Evolutionary conservation across 64 coral and sea anemone species (phyloP).

Genomic region (Dendrophyllia cribrosa): DNA sequence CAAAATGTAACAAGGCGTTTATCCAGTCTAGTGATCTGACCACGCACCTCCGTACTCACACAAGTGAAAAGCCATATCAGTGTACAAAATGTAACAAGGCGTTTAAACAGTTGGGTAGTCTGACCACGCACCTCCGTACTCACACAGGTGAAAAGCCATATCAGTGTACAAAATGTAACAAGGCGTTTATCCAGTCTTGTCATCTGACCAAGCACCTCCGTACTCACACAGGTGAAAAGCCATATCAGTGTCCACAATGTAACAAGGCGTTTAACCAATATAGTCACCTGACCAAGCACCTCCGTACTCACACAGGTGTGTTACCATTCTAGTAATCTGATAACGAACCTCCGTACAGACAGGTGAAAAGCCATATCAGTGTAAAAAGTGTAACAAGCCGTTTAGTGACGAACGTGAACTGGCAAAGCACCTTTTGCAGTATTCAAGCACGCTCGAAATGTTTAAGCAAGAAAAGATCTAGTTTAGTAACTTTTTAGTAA

Average conservation of each 20-base stretch:
- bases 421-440: neutral
- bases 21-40: neutral
- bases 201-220: constrained; percentile 19
- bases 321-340: too few species aligned
- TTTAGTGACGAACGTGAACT: neutral
- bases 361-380: too few species aligned
- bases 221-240: constrained; percentile 11
- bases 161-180: constrained; percentile 26
- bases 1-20: constrained; percentile 38
- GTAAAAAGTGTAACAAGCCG: too few species aligned
- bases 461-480: too few species aligned
- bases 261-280: constrained; percentile 19
- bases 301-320: too few species aligned
- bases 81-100: constrained; percentile 44
- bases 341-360: too few species aligned
- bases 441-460: too few species aligned
- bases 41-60: constrained; percentile 2
- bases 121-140: constrained; percentile 9
- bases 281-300: too few species aligned
- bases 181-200: constrained; percentile 36
- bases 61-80: constrained; percentile 1
- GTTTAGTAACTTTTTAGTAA: too few species aligned
- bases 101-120: neutral
- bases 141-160: constrained; percentile 25
- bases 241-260: constrained; percentile 31